Percentiles rank a stretch among this genome's conserved stretches.
phyloP scores from a whole-genome alignment of 2,888 invertebrate genomes.

The Acleris emargana region DNA sequence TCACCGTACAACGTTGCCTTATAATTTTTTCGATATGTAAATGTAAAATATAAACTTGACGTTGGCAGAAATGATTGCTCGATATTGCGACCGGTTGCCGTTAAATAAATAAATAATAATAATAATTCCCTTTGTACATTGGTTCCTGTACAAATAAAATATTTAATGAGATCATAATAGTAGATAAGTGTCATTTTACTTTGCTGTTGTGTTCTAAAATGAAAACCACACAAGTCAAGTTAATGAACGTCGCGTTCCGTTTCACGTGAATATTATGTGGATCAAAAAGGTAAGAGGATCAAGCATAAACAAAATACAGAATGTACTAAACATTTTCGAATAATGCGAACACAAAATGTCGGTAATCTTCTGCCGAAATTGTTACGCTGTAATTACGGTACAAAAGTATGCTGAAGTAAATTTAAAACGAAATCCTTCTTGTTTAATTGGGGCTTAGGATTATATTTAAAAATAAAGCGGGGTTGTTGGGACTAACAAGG shows the following conservation, averaged over 20 bases:
- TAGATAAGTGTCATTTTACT: background rate
- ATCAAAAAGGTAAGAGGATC: background rate
- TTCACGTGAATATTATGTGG: background rate
- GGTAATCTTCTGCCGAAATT: conserved; percentile 22
- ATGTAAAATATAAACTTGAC: no score
- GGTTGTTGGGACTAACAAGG: conserved; percentile 50
- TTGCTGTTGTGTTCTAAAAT: conserved; percentile 9
- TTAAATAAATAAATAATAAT: no score
- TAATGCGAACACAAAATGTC: conserved; percentile 15
- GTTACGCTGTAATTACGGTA: conserved; percentile 42
- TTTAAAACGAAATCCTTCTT: conserved; percentile 44
- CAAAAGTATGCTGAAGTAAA: conserved; percentile 39
- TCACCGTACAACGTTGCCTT: no score
- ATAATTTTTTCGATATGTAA: no score
- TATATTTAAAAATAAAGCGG: conserved; percentile 51
- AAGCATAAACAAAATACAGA: conserved; percentile 3
- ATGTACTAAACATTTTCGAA: conserved; percentile 15
- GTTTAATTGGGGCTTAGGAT: conserved; percentile 44
- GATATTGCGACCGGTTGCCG: no score
- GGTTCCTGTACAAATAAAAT: background rate
- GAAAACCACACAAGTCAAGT: conserved; percentile 3
- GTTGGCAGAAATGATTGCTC: no score
- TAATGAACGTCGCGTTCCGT: conserved; percentile 7
- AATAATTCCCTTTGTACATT: background rate
- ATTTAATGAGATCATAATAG: conserved; percentile 20